Conservation (phyloP, 1,140 invertebrate species). For the Dreissena rostriformis region DNA sequence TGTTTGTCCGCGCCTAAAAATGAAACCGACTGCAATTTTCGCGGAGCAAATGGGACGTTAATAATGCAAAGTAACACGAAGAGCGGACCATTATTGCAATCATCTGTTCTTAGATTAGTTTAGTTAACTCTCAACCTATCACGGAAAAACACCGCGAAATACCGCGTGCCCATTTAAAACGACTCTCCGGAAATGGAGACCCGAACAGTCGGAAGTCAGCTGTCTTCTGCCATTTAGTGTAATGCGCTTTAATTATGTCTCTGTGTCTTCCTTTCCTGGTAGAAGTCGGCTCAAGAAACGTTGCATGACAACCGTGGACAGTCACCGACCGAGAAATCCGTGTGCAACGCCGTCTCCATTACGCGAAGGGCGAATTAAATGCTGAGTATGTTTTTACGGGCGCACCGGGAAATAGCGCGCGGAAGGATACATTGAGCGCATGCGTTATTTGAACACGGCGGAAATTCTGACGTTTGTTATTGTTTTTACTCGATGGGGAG, state of each 20-base stretch:
- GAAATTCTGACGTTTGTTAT: conserved; percentile 20
- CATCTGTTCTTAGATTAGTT: conserved; percentile 55
- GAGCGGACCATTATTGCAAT: conserved; percentile 30
- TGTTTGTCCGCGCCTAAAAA: no score
- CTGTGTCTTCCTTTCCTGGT: conserved; percentile 14
- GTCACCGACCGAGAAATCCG: no score
- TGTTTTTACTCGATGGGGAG: no score
- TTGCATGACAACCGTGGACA: conserved; percentile 51
- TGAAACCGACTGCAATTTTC: no score
- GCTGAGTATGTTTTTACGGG: conserved; percentile 59
- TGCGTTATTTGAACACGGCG: conserved; percentile 36
- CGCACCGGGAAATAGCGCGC: conserved; percentile 51
- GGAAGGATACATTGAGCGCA: conserved; percentile 34
- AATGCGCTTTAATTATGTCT: conserved; percentile 52
- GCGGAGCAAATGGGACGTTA: no score
- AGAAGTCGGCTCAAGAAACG: conserved; percentile 39
- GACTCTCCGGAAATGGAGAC: conserved; percentile 36
- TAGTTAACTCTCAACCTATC: conserved; percentile 39
- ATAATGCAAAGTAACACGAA: conserved; percentile 43
- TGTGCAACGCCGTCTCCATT: conserved; percentile 22
- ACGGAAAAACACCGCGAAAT: conserved; percentile 23
- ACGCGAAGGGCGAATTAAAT: conserved; percentile 45
- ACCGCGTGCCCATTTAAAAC: conserved; percentile 37
- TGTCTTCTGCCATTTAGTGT: conserved; percentile 43
- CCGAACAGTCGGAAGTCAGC: conserved; percentile 37